Evolutionary conservation across 2,797 vertebrate species (phyloP).

Genomic region (Mormyrops boulengeri): DNA sequence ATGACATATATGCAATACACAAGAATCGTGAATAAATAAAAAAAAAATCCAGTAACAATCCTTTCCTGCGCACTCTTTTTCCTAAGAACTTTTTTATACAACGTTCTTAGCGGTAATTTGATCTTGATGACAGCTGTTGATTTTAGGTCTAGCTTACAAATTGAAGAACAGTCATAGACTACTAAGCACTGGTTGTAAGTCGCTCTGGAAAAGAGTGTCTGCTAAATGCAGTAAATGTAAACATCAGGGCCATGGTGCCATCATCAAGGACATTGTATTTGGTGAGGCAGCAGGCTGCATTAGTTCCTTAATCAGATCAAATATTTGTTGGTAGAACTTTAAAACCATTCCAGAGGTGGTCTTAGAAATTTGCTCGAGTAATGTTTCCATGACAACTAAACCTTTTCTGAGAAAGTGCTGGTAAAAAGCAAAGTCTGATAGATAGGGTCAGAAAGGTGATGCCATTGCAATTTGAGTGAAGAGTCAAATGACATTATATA

Average conservation of each 20-base stretch:
- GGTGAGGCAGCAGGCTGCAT: background rate
- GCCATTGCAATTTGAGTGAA: background rate
- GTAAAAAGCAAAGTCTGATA: background rate
- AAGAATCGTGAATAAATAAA: background rate
- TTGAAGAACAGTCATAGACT: no score
- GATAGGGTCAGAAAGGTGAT: background rate
- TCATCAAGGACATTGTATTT: background rate
- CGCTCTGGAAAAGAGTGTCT: no score
- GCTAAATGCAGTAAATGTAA: background rate
- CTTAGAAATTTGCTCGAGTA: background rate
- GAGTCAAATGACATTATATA: background rate
- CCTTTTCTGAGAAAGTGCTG: background rate
- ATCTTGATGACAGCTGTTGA: no score
- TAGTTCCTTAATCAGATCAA: background rate
- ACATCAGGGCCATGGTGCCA: background rate
- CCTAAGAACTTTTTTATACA: no score
- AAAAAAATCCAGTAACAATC: no score
- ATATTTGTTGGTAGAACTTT: background rate
- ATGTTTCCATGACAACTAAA: background rate
- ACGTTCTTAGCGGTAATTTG: no score
- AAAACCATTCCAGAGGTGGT: background rate
- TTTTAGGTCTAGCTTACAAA: no score
- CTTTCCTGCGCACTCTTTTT: no score
- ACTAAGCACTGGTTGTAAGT: no score
- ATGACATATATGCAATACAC: background rate